Evolutionary conservation across 2,888 invertebrate genomes (phyloP), one percentile per base, ranked within the genome.

Genomic region (Sycophila texana): DNA sequence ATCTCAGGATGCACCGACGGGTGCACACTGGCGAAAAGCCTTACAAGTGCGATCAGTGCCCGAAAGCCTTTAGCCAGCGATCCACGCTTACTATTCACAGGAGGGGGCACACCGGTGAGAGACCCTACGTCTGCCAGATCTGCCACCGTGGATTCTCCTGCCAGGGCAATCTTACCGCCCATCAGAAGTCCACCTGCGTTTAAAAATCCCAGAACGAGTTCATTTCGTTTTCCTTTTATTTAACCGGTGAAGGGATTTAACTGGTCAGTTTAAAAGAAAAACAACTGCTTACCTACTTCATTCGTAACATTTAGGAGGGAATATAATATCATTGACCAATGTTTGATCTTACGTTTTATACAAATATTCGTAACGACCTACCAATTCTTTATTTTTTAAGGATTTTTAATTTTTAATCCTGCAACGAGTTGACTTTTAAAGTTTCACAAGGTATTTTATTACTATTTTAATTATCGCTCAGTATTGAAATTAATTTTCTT

Each of bases 81-180:
- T 91, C 92, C 4, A 91, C 92, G 1, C 86, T 92, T 12, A 92
- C 91, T 4, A 91, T 92, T 72, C 93, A 93, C 82, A 88, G 89
- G 80, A 87, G 92, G 5, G 90, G 90, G 5, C 92, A 92, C 82
- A 91, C 91, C 1, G 91, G 91, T 0, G 91, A 91, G 77, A 83
- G 91, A 77, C 91, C 91, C 0, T 91, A 91, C 83, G 88, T 89
- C 4, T 92, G 91, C 81, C 87, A 89, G 80, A 87, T 90, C 39
- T 92, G 91, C 82, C 86, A 89, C 26, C 90, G 90, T 26, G 90
- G 90, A 12, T 91, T 91, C 83, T 90, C 91, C 16, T 91, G 91
- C 74, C 90, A 90, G 82, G 91, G 91, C 2, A 90, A 91, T 76
- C 86, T 91, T 26, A 91, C 90, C 12, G 89, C 89, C 5, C 91